Conservation (phyloP, 2,113 vertebrate species). For the Trematomus loennbergii region DNA sequence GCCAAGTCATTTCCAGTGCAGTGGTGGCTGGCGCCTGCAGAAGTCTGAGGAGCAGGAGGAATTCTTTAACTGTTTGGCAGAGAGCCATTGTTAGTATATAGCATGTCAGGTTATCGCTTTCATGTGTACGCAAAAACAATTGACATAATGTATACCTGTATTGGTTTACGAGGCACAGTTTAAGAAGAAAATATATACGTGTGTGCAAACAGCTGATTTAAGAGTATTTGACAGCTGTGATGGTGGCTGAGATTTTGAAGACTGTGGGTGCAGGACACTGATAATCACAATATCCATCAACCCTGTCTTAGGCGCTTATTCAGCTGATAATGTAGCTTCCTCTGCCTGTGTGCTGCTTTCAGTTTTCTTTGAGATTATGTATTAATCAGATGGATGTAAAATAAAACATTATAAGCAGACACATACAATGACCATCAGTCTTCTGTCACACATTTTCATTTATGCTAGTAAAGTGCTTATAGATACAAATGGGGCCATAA, state of each 20-base stretch:
- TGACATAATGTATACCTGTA: conserved; percentile 44
- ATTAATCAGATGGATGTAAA: background rate
- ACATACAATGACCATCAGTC: background rate
- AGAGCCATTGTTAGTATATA: conserved; percentile 49
- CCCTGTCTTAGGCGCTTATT: conserved; percentile 12
- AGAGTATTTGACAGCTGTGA: conserved; percentile 16
- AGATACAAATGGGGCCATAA: no score
- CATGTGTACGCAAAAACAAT: conserved; percentile 50
- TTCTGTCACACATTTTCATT: background rate
- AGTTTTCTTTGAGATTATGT: background rate
- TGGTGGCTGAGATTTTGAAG: conserved; percentile 11
- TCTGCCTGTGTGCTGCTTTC: background rate
- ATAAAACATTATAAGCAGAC: background rate
- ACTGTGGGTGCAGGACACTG: conserved; percentile 21
- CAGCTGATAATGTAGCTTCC: conserved; percentile 16
- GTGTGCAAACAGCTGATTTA: conserved; percentile 23
- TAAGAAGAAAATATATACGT: conserved; percentile 8
- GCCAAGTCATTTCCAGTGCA: conserved; percentile 66
- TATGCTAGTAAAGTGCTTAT: background rate
- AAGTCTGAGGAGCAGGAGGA: conserved; percentile 73
- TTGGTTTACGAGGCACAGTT: conserved; percentile 30
- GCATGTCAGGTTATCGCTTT: conserved; percentile 51
- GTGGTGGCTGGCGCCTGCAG: conserved; percentile 74
- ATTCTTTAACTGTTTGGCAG: conserved; percentile 71
- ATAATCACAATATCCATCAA: conserved; percentile 51